These are phyloP conservation scores for Notothenia rossii DNA, from an alignment of 2,113 vertebrate genomes.

Conservation along the genomic window DNA sequence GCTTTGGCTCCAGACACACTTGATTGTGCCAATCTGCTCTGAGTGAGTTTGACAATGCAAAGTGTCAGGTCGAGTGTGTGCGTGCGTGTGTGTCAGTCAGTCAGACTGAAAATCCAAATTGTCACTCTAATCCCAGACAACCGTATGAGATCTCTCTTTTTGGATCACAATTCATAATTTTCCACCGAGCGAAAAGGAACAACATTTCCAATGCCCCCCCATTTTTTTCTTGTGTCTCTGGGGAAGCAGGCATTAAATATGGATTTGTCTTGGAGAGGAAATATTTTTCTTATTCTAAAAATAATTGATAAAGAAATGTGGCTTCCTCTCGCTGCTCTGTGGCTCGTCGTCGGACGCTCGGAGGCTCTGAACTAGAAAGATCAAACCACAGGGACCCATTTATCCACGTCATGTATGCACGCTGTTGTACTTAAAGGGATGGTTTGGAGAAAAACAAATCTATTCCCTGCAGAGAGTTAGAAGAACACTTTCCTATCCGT, in stretches of 20 bases:
- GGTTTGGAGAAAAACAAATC: background rate
- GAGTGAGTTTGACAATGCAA: conserved; percentile 52
- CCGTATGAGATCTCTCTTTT: conserved; percentile 43
- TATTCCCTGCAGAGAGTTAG: background rate
- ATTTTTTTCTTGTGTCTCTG: background rate
- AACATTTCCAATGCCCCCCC: background rate
- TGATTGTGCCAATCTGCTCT: conserved; percentile 55
- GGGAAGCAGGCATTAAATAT: conserved; percentile 7
- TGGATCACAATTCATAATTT: conserved; percentile 50
- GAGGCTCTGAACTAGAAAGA: conserved; percentile 8
- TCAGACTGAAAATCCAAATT: conserved; percentile 52
- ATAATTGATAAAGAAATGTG: background rate
- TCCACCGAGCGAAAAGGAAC: conserved; percentile 8
- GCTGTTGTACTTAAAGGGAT: background rate
- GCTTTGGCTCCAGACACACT: conserved; percentile 50
- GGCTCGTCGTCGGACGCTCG: background rate
- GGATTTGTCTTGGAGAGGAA: conserved; percentile 8
- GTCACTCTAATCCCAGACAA: conserved; percentile 54
- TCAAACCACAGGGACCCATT: background rate
- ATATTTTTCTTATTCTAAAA: background rate
- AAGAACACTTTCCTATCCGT: background rate
- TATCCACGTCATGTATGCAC: background rate
- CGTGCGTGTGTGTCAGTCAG: conserved; percentile 3
- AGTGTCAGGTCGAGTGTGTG: conserved; percentile 21
- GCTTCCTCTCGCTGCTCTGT: background rate